Evolutionary conservation across 2,113 vertebrate species (phyloP).

Genomic region (Origma solitaria): DNA sequence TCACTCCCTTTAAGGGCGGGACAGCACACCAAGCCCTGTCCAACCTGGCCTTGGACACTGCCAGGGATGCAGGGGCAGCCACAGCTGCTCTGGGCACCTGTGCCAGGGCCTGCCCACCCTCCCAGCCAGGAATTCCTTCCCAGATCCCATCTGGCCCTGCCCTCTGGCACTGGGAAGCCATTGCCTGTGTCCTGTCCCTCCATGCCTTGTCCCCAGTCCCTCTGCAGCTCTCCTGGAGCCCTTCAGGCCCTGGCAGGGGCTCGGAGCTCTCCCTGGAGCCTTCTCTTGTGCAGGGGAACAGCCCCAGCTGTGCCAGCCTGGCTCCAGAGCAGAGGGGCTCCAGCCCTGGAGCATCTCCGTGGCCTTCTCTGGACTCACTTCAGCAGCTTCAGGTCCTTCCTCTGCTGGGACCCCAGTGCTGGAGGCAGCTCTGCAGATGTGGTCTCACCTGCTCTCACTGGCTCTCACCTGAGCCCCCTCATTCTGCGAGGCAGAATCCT

Average conservation of each 20-base stretch:
- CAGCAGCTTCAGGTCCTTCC: not conserved
- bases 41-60: not conserved
- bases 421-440: not conserved
- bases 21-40: not conserved
- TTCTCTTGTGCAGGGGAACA: too few species aligned
- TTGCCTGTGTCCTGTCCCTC: too few species aligned
- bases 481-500: not conserved
- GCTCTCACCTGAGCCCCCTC: too few species aligned
- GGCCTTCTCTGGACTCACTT: not conserved
- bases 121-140: fast-evolving
- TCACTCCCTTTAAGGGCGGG: not conserved
- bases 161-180: not conserved
- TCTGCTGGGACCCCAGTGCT: not conserved
- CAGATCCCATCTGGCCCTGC: fast-evolving
- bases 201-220: too few species aligned
- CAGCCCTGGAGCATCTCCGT: not conserved
- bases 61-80: not conserved
- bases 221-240: too few species aligned
- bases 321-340: not conserved
- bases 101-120: not conserved
- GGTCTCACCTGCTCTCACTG: not conserved
- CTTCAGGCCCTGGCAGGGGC: too few species aligned
- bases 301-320: not conserved
- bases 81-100: not conserved
- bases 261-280: too few species aligned